A percentile compares a stretch with the other conserved stretches of the same genome.
Evolutionary conservation across 1,140 invertebrate species (phyloP).

Genomic region (Myzus persicae): DNA sequence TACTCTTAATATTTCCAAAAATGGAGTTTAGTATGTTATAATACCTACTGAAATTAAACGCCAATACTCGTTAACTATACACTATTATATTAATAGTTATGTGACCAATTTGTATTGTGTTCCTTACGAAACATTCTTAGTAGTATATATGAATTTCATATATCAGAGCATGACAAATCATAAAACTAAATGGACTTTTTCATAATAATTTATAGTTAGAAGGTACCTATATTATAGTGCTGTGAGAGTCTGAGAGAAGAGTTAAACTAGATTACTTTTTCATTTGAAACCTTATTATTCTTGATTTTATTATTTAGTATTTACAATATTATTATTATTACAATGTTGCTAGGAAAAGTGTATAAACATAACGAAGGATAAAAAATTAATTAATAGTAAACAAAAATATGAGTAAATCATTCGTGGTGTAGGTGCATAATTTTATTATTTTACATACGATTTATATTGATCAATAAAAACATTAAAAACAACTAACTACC

Average conservation of each 20-base stretch:
- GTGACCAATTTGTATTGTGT: constrained; percentile 16
- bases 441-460: background rate
- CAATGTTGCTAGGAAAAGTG: background rate
- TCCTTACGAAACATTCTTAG: background rate
- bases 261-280: constrained; percentile 7
- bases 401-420: background rate
- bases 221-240: background rate
- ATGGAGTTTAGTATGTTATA: background rate
- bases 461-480: background rate
- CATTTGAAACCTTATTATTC: background rate
- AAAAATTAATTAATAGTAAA: background rate
- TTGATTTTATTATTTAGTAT: background rate
- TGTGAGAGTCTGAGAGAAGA: background rate
- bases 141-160: constrained; percentile 26
- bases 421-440: background rate
- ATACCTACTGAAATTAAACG: constrained; percentile 8
- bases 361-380: background rate
- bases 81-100: constrained; percentile 5
- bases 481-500: background rate
- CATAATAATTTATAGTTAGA: background rate
- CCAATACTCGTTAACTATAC: constrained; percentile 6
- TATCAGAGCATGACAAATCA: constrained; percentile 39
- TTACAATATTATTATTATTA: background rate
- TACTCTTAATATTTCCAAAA: constrained; percentile 7
- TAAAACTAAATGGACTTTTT: constrained; percentile 2